Evolutionary conservation across 2,888 invertebrate species (phyloP).

Genomic region (Schizotus pectinicornis): DNA sequence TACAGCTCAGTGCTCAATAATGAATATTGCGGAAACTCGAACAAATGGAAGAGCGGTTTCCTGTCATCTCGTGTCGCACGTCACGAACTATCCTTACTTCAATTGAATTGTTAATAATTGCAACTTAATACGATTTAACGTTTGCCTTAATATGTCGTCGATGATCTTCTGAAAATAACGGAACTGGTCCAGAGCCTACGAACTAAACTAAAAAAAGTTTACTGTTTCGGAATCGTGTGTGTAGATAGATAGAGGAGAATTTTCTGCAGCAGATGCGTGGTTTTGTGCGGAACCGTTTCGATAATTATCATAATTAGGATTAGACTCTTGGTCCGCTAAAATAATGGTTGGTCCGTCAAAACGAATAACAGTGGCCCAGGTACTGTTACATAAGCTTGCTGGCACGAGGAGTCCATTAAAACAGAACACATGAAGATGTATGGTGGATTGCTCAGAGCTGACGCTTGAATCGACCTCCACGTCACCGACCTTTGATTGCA

Average conservation of each 20-base stretch:
- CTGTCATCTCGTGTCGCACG: slow-evolving; percentile 26
- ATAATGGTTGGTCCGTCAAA: slow-evolving; percentile 18
- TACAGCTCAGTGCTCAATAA: slow-evolving; percentile 29
- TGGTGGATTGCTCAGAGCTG: too few relatives aligned
- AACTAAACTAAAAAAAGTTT: neutral
- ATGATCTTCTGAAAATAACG: slow-evolving; percentile 2
- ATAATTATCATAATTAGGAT: slow-evolving; percentile 23
- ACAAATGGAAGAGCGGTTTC: slow-evolving; percentile 37
- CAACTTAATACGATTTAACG: too few relatives aligned
- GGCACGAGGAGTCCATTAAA: slow-evolving; percentile 23
- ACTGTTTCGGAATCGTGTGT: neutral
- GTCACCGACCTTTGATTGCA: too few relatives aligned
- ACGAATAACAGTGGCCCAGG: slow-evolving; percentile 21
- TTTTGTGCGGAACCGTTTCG: slow-evolving; percentile 12
- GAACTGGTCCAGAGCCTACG: neutral
- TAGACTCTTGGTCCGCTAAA: slow-evolving; percentile 20
- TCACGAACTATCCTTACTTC: slow-evolving; percentile 1
- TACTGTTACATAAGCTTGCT: slow-evolving; percentile 27
- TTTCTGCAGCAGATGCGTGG: too few relatives aligned
- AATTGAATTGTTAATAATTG: too few relatives aligned
- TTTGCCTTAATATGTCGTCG: too few relatives aligned
- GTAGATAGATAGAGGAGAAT: too few relatives aligned
- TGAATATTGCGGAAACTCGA: slow-evolving; percentile 38
- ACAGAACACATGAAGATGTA: slow-evolving; percentile 11
- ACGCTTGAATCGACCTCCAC: too few relatives aligned